phyloP scores from a whole-genome alignment of 2,113 vertebrate genomes.

The Eidolon helvum region DNA sequence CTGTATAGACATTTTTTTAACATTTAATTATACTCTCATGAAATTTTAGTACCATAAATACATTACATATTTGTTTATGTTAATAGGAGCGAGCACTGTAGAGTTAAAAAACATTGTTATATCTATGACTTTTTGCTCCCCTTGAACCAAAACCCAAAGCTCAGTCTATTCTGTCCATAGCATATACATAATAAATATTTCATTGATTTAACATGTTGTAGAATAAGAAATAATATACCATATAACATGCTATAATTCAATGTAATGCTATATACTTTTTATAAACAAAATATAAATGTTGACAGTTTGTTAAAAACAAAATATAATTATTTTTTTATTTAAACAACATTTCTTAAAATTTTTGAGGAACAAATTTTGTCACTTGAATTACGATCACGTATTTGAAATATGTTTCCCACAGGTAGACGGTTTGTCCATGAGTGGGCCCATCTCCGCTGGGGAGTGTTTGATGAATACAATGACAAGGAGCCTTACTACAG shows the following conservation, averaged over 20 bases:
- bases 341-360: background rate
- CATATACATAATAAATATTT: background rate
- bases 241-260: background rate
- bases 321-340: background rate
- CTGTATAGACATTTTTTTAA: background rate
- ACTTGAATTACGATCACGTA: background rate
- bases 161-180: background rate
- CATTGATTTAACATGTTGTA: background rate
- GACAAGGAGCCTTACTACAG: constrained; percentile 75
- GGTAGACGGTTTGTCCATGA: constrained; percentile 83
- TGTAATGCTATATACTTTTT: background rate
- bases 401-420: constrained; percentile 65
- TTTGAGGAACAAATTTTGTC: background rate
- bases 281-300: constrained; percentile 3
- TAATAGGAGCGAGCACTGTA: background rate
- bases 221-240: background rate
- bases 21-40: background rate
- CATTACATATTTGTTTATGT: background rate
- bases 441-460: constrained; percentile 87
- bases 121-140: background rate
- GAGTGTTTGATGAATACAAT: constrained; percentile 85
- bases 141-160: background rate
- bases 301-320: background rate
- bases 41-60: background rate
- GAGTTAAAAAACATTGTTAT: background rate